Conservation (phyloP, 1,140 invertebrate species). For the Drosophila aff. region DNA sequence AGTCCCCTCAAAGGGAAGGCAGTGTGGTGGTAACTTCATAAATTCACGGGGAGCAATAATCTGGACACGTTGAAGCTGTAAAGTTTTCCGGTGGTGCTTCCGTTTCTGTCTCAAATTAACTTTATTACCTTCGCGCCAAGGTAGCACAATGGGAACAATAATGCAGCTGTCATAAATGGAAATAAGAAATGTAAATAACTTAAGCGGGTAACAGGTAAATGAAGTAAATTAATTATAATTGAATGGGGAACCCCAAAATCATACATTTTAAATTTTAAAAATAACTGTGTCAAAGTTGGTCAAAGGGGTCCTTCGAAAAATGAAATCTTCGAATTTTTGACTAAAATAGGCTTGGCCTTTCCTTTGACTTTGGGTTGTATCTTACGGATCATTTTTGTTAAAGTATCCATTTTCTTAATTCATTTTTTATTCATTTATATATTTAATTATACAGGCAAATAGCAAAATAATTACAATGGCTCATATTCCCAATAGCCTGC, state of each 20-base stretch:
- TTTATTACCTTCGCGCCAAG: conserved; percentile 8
- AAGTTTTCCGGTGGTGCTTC: conserved; percentile 3
- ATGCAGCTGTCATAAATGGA: not conserved
- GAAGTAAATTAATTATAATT: not conserved
- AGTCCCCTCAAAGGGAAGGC: not conserved
- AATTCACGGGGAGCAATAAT: conserved; percentile 11
- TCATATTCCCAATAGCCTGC: not conserved
- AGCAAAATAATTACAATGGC: not conserved
- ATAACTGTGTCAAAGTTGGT: too few relatives aligned
- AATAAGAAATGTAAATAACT: not conserved
- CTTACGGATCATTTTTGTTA: too few relatives aligned
- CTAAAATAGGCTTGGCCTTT: too few relatives aligned
- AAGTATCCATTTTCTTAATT: too few relatives aligned
- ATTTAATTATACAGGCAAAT: not conserved
- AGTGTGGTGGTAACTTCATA: not conserved
- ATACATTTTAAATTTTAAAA: not conserved
- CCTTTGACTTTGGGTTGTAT: too few relatives aligned
- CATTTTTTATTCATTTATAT: not conserved
- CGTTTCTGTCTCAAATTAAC: conserved; percentile 13
- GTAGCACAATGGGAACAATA: not conserved
- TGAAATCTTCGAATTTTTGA: too few relatives aligned
- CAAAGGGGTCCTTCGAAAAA: too few relatives aligned
- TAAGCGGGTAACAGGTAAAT: not conserved
- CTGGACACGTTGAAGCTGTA: conserved; percentile 20
- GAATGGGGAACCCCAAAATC: not conserved